These are phyloP conservation scores for Pagrus major DNA, from an alignment of 2,113 vertebrate species.

Conservation along the genomic window DNA sequence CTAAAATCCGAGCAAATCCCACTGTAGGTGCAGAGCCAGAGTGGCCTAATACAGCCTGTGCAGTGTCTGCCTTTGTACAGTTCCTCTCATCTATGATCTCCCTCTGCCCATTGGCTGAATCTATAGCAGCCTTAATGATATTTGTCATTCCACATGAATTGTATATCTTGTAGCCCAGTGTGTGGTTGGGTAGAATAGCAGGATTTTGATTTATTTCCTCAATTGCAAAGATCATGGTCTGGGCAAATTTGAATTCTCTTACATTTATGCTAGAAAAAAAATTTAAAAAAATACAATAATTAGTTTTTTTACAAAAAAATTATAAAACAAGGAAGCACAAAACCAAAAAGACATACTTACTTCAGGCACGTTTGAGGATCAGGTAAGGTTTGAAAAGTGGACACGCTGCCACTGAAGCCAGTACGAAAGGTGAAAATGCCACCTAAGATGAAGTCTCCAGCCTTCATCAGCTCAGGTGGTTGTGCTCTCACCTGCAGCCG, in stretches of 20 bases:
- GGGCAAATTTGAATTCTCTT: constrained; percentile 76
- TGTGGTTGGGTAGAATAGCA: constrained; percentile 64
- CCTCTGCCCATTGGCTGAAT: constrained; percentile 61
- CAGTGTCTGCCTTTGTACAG: constrained; percentile 56
- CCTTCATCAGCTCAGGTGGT: constrained; percentile 62
- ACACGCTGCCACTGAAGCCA: constrained; percentile 20
- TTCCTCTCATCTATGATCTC: constrained; percentile 45
- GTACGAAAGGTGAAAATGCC: constrained; percentile 80
- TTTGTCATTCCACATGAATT: constrained; percentile 73
- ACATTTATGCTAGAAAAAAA: constrained; percentile 63
- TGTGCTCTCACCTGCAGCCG: constrained; percentile 33
- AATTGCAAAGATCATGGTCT: constrained; percentile 76
- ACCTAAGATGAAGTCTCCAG: constrained; percentile 74
- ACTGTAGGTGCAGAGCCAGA: constrained; percentile 72
- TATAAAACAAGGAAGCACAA: neutral
- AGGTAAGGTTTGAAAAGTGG: constrained; percentile 35
- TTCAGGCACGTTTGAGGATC: constrained; percentile 23
- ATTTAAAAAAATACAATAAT: neutral
- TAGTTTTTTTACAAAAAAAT: neutral
- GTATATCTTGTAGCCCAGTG: constrained; percentile 74
- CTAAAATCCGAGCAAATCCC: constrained; percentile 64
- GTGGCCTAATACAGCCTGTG: constrained; percentile 68
- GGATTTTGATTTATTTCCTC: constrained; percentile 73
- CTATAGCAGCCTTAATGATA: constrained; percentile 65
- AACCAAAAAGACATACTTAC: constrained; percentile 41